Base-by-base conservation (phyloP, 2,797 vertebrate genomes). In the Distichodus sexfasciatus region DNA sequence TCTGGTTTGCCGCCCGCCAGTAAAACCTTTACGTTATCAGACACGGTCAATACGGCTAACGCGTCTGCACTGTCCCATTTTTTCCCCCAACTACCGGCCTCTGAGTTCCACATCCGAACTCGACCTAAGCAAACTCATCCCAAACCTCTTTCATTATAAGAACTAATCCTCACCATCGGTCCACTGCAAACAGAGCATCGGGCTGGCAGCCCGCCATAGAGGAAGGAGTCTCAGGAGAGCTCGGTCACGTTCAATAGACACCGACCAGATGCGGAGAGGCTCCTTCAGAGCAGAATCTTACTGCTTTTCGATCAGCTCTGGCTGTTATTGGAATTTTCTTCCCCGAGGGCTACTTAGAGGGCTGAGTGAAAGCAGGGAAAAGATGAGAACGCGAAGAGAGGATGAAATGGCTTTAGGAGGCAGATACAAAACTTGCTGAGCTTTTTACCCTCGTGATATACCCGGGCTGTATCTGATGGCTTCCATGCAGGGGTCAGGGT, bases 261-360 rank as follows among this genome's bases (percentile, higher is more conserved):
- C n/a, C n/a, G n/a, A 58, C 59, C 41, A 50, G 41, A 63, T 58
- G 54, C 71, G 57, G 62, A 43, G 47, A 36, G 58, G n/a, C 41
- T 31, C 54, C 47, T 63, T 57, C 17, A 29, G 48, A 67, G 71
- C 43, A 5, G 44, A 58, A 68, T 67, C 72, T 64, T 72, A 66
- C 61, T 44, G 43, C 50, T n/a, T 26, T 70, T 66, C 71, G 71
- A 72, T 75, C 76, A 66, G 55, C 64, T 57, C 36, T 48, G 51
- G 43, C 38, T 53, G 51, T 50, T 66, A 71, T 72, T 54, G 68
- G 69, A 78, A 59, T 43, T 50, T 21, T 55, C 54, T 31, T 50
- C 63, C 61, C 53, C 19, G 4, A 48, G 50, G 66, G 44, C 33
- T n/a, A 31, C 72, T 66, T 48, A 23, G 44, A 64, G n/a, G n/a